phyloP scores from a whole-genome alignment of 2,888 invertebrate genomes.

The Drosophila sordidula region DNA sequence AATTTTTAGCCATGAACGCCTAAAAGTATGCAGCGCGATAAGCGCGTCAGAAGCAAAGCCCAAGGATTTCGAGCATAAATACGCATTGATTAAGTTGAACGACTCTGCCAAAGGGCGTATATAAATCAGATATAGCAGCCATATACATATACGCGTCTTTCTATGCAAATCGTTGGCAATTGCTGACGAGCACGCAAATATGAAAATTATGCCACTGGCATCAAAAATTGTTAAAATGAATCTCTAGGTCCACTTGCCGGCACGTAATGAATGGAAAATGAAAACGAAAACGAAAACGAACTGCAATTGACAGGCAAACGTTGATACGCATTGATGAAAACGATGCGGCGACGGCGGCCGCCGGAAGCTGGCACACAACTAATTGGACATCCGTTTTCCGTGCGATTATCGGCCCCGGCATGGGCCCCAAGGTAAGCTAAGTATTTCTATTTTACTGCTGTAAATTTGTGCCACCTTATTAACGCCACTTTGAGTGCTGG shows the following conservation, averaged over 20 bases:
- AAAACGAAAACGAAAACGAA: constrained; percentile 52
- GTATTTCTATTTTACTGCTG: constrained; percentile 64
- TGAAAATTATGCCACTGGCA: constrained; percentile 75
- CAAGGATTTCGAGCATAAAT: constrained; percentile 67
- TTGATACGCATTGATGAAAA: constrained; percentile 64
- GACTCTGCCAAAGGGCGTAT: constrained; percentile 25
- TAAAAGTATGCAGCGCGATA: constrained; percentile 71
- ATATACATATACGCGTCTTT: constrained; percentile 13
- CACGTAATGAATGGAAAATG: constrained; percentile 53
- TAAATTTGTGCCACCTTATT: constrained; percentile 80
- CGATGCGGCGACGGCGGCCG: constrained; percentile 36
- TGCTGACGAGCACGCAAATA: constrained; percentile 63
- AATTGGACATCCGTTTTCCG: constrained; percentile 83
- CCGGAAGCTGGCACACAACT: constrained; percentile 82
- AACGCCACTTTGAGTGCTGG: constrained; percentile 76
- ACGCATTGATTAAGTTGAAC: constrained; percentile 71
- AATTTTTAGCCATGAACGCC: constrained; percentile 74
- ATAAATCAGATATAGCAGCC: constrained; percentile 44
- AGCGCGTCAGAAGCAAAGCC: constrained; percentile 69
- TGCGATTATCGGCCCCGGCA: constrained; percentile 73
- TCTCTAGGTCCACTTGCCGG: constrained; percentile 25
- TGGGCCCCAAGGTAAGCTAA: constrained; percentile 55
- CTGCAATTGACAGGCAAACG: constrained; percentile 78
- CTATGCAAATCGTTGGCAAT: constrained; percentile 71
- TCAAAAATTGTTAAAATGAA: constrained; percentile 56